These are phyloP conservation scores for Parus major DNA, from an alignment of 2,113 vertebrate species.

Conservation along the genomic window DNA sequence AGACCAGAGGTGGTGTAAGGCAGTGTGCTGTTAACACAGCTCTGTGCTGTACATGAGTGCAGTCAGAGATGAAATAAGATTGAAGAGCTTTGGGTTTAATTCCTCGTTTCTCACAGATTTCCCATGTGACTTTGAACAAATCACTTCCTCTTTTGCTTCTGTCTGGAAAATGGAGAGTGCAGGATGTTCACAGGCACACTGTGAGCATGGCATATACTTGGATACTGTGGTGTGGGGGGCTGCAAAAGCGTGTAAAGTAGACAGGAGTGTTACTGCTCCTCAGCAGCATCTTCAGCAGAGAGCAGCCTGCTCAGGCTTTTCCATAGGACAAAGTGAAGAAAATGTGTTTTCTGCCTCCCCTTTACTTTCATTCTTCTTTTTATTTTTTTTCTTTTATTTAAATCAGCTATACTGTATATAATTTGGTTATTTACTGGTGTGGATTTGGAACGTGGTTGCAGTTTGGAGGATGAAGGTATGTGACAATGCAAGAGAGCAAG, in stretches of 20 bases:
- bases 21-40: background rate
- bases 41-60: background rate
- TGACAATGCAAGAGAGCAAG: background rate
- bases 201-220: background rate
- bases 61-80: background rate
- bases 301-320: background rate
- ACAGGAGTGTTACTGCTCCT: background rate
- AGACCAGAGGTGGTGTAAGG: background rate
- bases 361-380: background rate
- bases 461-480: background rate
- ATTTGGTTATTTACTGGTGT: background rate
- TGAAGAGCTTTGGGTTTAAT: conserved; percentile 36
- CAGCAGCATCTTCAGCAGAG: background rate
- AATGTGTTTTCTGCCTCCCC: background rate
- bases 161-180: background rate
- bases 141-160: background rate
- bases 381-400: accelerated
- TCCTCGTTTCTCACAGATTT: conserved; percentile 2
- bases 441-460: background rate
- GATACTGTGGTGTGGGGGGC: background rate
- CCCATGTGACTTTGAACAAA: conserved; percentile 9
- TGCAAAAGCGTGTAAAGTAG: background rate
- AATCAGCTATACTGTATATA: background rate
- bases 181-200: background rate
- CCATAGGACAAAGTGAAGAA: background rate